A percentile compares a stretch with the other conserved stretches of the same genome.
Conservation (phyloP, 2,113 vertebrate species). For the Rhipidura dahli region DNA sequence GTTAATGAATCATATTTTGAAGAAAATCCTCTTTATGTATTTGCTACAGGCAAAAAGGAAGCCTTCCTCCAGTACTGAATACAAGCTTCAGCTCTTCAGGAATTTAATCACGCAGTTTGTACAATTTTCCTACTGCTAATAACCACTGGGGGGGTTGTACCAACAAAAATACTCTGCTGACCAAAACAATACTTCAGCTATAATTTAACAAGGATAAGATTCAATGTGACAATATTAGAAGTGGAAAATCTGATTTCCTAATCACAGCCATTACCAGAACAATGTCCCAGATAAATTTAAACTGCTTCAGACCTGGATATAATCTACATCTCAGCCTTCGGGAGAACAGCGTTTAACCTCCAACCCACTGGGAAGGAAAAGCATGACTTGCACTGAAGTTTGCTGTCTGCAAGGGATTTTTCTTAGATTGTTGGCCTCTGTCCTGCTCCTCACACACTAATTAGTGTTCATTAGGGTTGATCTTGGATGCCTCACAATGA, state of each 20-base stretch:
- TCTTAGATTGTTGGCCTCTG: not conserved
- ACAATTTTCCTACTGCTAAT: not conserved
- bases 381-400: not conserved
- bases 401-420: not conserved
- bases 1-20: constrained; percentile 36
- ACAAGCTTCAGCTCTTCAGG: not conserved
- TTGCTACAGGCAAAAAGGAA: constrained; percentile 32
- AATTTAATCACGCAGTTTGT: not conserved
- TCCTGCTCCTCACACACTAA: not conserved
- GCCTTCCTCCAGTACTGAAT: not conserved
- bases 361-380: not conserved
- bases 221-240: not conserved
- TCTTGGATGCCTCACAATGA: not conserved
- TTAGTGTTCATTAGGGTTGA: not conserved
- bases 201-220: not conserved
- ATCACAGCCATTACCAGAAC: not conserved
- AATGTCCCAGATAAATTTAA: not conserved
- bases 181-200: not conserved
- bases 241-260: not conserved
- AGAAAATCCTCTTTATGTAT: constrained; percentile 27
- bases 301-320: not conserved
- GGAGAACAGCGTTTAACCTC: not conserved
- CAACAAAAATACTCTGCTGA: not conserved
- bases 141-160: not conserved
- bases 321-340: not conserved